A percentile compares a stretch with the other conserved stretches of the same genome.
These are phyloP conservation scores for Thamnophis sirtalis DNA, from an alignment of 2,113 vertebrate species.

Conservation along the genomic window DNA sequence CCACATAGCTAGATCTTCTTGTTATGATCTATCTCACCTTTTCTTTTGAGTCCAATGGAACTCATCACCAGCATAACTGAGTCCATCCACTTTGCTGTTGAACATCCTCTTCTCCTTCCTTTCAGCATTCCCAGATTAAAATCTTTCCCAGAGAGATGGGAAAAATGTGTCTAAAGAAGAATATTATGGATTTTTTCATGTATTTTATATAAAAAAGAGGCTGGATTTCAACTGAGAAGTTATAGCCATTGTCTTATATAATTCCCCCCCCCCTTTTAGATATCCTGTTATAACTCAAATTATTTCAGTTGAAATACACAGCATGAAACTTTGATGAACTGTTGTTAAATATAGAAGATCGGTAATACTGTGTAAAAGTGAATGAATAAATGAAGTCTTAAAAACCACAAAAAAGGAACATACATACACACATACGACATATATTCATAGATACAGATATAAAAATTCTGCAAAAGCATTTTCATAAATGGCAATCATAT, in stretches of 20 bases:
- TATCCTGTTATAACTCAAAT: neutral
- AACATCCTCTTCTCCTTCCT: neutral
- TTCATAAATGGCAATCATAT: neutral
- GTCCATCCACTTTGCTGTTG: neutral
- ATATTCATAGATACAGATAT: neutral
- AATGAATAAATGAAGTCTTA: neutral
- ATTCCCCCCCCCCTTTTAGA: neutral
- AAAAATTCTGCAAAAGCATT: neutral
- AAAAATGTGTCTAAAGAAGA: neutral
- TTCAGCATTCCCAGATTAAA: neutral
- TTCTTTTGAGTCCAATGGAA: neutral
- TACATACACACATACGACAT: neutral
- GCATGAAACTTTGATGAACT: neutral
- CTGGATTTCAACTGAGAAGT: neutral
- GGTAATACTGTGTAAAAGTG: neutral
- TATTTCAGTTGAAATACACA: neutral
- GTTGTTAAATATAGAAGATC: neutral
- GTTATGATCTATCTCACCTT: neutral
- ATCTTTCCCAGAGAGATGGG: neutral
- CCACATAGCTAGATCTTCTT: neutral
- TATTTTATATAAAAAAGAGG: neutral
- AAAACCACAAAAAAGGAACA: neutral
- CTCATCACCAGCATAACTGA: neutral
- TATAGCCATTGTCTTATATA: neutral
- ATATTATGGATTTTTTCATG: neutral